A percentile compares a stretch with the other conserved stretches of the same genome.
These are phyloP conservation scores for Sebastes fasciatus DNA, from an alignment of 2,113 vertebrate genomes.

Conservation along the genomic window DNA sequence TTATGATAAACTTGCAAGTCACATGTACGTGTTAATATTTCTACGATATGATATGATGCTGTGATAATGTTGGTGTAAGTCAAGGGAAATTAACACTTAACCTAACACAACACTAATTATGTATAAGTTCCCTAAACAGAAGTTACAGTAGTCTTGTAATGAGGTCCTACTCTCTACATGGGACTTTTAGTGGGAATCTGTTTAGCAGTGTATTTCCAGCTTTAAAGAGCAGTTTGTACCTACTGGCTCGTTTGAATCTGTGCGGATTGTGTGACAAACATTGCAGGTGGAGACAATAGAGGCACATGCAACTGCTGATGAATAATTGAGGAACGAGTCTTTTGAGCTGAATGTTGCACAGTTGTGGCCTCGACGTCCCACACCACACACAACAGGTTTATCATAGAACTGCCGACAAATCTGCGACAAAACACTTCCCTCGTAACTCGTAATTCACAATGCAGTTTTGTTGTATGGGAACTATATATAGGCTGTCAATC, in stretches of 20 bases:
- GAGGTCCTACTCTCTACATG: neutral
- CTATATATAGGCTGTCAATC: too few relatives aligned
- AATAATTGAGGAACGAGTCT: constrained; percentile 1
- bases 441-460: too few relatives aligned
- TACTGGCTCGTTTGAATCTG: neutral
- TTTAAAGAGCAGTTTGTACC: neutral
- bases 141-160: neutral
- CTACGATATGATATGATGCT: neutral
- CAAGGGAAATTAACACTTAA: neutral
- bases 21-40: neutral
- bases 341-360: neutral
- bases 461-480: too few relatives aligned
- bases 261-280: neutral
- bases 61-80: neutral
- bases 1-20: neutral
- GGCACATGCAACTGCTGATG: neutral
- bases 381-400: neutral
- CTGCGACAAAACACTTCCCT: too few relatives aligned
- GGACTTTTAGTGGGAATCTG: neutral
- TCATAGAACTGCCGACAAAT: neutral
- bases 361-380: neutral
- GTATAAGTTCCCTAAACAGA: neutral
- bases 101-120: neutral
- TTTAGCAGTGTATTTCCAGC: neutral
- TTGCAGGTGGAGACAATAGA: neutral